Evolutionary conservation across 2,113 vertebrate genomes (phyloP), one percentile per base, ranked within the genome.

Genomic region (Vimba vimba): DNA sequence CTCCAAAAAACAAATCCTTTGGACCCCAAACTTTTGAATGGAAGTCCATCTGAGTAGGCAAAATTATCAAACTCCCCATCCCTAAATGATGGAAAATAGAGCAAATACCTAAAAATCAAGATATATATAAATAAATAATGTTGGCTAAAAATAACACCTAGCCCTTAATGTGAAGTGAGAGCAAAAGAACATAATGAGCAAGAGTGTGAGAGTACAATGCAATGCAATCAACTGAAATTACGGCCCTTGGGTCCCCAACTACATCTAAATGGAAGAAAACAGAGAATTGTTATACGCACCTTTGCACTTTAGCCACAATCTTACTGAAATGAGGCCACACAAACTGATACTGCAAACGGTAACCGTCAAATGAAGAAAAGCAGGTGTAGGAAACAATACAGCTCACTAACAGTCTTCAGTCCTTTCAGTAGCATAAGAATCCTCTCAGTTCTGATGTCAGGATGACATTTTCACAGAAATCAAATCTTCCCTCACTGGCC

Each of bases 191-290:
- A 36, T 55, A 87, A 80, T 45, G 39, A 78, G 76, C 57, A 59
- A 68, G 45, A 73, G 33, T 30, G n/a, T 52, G 55, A 76, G 86
- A 90, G 89, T 84, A 84, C 92, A 90, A 92, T 88, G 87, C 91
- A 92, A 92, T 92, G 87, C 90, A 92, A 92, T 92, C 88, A 88
- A 91, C 91, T 90, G 88, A 91, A 93, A 93, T 91, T 82, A 91
- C 81, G 79, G 89, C 71, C 91, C 88, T 69, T 83, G 85, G 91
- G 89, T 60, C 91, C 88, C 69, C 84, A 84, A 90, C 90, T 89
- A 89, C 91, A 88, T 92, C 90, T 85, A 83, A 89, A 89, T 88
- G 13, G 43, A 52, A 39, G 89, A 86, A 87, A 89, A 93, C 81
- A 80, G 85, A 91, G 84, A 92, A 90, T 85, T 85, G 77, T 19